Base-by-base conservation (phyloP, 2,888 invertebrate genomes). In the Stegophylla sp. region DNA sequence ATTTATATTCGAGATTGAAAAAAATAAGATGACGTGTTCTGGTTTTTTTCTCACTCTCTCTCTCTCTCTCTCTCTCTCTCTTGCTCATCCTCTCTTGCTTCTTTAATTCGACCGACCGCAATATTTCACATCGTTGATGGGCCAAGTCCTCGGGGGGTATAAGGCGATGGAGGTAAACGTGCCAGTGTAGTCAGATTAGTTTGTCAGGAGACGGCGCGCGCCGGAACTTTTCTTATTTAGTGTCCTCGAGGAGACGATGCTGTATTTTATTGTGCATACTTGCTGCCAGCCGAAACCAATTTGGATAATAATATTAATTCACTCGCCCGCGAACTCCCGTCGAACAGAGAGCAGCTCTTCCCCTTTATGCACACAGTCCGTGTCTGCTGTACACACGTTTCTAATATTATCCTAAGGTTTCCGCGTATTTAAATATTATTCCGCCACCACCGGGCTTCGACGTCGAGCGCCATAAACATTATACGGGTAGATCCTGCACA, bases 211-310 rank as follows among this genome's bases (percentile, higher is more conserved):
- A 43, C 67, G 69, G 59, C 43, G 67, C 45, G 59, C 43, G 67
- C 45, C 28, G 59, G 77, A 77, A 77, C 56, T 77, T 77, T 77
- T 77, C 77, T 77, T 77, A 77, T 77, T 77, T 69, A 69, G 77
- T 69, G 69, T 77, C 67, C 59, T 69, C n/a, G n/a, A n/a, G 56
- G 67, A 69, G 67, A 67, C 77, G 59, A 63, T 51, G 74, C 69
- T 77, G 59, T 77, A 28, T 77, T 77, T 67, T 77, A 67, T 75
- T 75, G 74, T 64, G 63, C 34, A 28, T 41, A 28, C 64, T n/a
- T 20, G 28, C 20, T 28, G 17, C 56, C 56, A 28, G 43, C 59
- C 20, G 59, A 77, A 69, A 77, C 77, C 77, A 77, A 77, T 77
- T 77, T 69, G 77, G 69, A 59, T 77, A 69, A 53, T 59, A 77